phyloP scores from a whole-genome alignment of 1,140 invertebrate genomes.

The Gonioctena quinquepunctata region DNA sequence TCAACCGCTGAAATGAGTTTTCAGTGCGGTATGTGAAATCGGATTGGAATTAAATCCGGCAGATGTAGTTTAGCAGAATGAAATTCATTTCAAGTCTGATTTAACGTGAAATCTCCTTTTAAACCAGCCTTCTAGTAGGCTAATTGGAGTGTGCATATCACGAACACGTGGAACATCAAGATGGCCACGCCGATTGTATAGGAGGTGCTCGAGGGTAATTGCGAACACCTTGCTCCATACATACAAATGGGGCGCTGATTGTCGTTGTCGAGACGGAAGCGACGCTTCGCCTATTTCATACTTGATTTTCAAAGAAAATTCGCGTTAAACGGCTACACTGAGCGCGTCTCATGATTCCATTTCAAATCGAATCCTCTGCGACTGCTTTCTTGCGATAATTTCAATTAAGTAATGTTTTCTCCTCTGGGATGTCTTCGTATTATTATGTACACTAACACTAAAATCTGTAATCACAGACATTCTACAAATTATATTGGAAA shows the following conservation, averaged over 20 bases:
- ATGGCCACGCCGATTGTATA: slow-evolving; percentile 30
- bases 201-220: slow-evolving; percentile 25
- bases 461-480: no score
- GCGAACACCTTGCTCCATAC: slow-evolving; percentile 25
- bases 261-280: no score
- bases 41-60: slow-evolving; percentile 22
- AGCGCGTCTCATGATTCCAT: not conserved
- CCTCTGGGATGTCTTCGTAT: no score
- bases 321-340: not conserved
- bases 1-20: no score
- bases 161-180: slow-evolving; percentile 33
- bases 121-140: slow-evolving; percentile 36
- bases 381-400: not conserved
- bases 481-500: no score
- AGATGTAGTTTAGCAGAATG: slow-evolving; percentile 11
- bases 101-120: slow-evolving; percentile 31
- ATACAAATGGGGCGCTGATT: slow-evolving; percentile 37
- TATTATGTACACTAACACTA: no score
- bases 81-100: slow-evolving; percentile 33
- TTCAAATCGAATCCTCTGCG: not conserved
- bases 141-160: slow-evolving; percentile 42
- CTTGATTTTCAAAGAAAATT: slow-evolving; percentile 21
- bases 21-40: no score
- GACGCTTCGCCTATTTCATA: slow-evolving; percentile 22
- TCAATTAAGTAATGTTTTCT: no score